A percentile compares a stretch with the other conserved stretches of the same genome.
These are phyloP conservation scores for Hapalemur alaotrensis DNA, from an alignment of 2,797 vertebrate genomes.

Conservation along the genomic window DNA sequence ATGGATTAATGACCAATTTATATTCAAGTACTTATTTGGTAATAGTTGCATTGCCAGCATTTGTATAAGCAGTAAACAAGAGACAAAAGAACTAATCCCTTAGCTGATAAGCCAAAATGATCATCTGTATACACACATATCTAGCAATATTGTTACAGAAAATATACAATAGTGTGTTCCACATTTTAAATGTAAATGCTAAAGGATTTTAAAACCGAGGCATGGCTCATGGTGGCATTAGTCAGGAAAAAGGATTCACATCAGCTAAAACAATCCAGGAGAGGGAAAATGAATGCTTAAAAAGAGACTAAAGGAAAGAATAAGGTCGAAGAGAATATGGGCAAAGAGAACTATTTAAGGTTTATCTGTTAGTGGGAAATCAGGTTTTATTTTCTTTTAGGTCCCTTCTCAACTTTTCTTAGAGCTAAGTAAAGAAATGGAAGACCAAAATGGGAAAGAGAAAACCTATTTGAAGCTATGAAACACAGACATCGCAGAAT, in stretches of 20 bases:
- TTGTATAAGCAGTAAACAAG: not conserved
- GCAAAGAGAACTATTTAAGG: not conserved
- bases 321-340: not conserved
- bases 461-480: conserved; percentile 31
- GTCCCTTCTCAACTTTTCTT: not conserved
- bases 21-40: not conserved
- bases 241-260: not conserved
- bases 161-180: not conserved
- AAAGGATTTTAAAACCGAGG: not conserved
- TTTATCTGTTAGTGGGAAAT: not conserved
- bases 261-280: not conserved
- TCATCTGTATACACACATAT: not conserved
- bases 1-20: not conserved
- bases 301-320: conserved; percentile 17
- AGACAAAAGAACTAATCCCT: not conserved
- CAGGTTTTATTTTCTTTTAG: not conserved
- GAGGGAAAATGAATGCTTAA: not conserved
- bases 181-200: not conserved
- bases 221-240: not conserved
- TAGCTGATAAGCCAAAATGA: not conserved
- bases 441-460: not conserved
- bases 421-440: conserved; percentile 23
- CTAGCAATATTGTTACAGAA: not conserved
- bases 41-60: not conserved
- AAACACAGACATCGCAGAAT: conserved; percentile 54